Percentiles rank a stretch among this genome's conserved stretches.
Conservation (phyloP, 2,113 vertebrate species). For the Phaethornis superciliosus region DNA sequence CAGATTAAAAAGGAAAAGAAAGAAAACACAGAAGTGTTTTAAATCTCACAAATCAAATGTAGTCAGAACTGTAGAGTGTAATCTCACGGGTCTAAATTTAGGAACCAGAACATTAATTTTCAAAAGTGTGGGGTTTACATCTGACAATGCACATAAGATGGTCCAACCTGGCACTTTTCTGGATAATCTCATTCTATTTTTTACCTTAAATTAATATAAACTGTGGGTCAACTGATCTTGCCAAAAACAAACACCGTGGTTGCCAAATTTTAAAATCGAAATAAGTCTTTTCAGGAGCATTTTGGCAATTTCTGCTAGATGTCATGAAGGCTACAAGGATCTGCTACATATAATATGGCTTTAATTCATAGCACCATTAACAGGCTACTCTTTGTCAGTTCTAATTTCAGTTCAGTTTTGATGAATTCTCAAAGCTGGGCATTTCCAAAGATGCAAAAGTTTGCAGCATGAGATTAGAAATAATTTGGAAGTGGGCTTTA, state of each 20-base stretch:
- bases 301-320: background rate
- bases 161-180: background rate
- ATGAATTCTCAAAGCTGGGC: background rate
- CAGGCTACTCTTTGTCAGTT: background rate
- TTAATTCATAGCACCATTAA: background rate
- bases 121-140: background rate
- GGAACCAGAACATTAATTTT: background rate
- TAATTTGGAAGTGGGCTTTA: background rate
- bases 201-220: background rate
- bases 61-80: background rate
- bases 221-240: background rate
- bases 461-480: background rate
- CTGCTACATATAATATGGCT: background rate
- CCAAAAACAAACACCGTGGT: background rate
- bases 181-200: background rate
- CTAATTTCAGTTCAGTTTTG: background rate
- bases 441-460: background rate
- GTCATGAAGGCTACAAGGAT: background rate
- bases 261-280: background rate
- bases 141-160: background rate
- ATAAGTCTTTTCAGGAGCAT: background rate
- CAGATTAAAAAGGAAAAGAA: constrained; percentile 22
- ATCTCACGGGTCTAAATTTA: background rate
- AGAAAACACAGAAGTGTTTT: background rate
- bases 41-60: background rate